Base-by-base conservation (phyloP, 2,113 vertebrate species). In the Lophochroa leadbeateri region DNA sequence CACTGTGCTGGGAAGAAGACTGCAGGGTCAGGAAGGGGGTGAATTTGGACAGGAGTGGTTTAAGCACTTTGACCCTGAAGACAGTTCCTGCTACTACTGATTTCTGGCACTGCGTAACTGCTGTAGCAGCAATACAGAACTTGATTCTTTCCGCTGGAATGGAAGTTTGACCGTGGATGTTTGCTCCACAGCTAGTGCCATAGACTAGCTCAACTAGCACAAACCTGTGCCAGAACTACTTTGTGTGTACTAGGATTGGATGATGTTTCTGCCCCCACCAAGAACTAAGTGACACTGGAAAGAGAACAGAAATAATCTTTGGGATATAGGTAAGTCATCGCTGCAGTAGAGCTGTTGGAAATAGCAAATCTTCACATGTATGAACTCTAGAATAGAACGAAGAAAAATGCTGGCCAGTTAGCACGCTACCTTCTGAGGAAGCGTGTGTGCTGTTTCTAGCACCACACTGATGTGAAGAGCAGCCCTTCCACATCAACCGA, bases 391-490 rank as follows among this genome's bases (percentile, higher is more conserved):
- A 47, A 20, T 2, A 75, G 69, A 35, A 70, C 43, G n/a, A 12
- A 7, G 53, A 11, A 13, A 60, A 18, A 50, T 11, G 25, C 33
- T 13, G 24, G 44, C 50, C 58, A 44, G 17, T 64, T 11, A 24
- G 13, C 12, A 29, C 1, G 0, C 17, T 37, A 28, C 46, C 11
- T 49, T n/a, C 43, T 28, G 25, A 46, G 44, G 23, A 64, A 58
- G 25, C 0, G 1, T 8, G 7, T 0, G 0, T 9, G 20, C 35
- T 80, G 24, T 49, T 90, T 58, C n/a, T 58, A 15, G 9, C 17
- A 41, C 17, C 21, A 21, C 31, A 8, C 0, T 13, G 44, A 63
- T 57, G 11, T 25, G 12, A 55, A 19, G 50, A 76, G 37, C 18
- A 20, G n/a, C 10, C 44, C 70, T 49, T 75, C 43, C 35, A 4